Conservation (phyloP, 2,113 vertebrate species). For the Tragulus kanchil region DNA sequence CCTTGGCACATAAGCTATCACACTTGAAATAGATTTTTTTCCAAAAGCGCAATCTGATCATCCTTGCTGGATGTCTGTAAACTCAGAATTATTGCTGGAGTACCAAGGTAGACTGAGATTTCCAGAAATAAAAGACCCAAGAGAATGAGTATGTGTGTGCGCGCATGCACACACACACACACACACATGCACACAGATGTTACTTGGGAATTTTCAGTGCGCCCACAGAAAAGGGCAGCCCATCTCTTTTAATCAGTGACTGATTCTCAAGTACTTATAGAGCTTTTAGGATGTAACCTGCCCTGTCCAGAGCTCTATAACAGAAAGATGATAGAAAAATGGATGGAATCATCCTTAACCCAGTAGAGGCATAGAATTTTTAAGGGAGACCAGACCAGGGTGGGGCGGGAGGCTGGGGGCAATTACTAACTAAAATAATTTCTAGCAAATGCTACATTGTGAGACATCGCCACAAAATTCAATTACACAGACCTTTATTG, state of each 20-base stretch:
- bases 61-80: conserved; percentile 86
- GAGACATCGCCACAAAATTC: neutral
- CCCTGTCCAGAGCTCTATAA: neutral
- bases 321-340: neutral
- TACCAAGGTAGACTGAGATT: conserved; percentile 71
- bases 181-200: neutral
- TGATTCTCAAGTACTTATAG: neutral
- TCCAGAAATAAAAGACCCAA: conserved; percentile 66
- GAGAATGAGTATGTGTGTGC: neutral
- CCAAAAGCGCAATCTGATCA: conserved; percentile 83
- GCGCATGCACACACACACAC: accelerated
- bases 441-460: neutral
- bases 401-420: neutral
- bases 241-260: neutral
- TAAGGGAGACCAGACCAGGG: neutral
- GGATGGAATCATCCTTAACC: neutral
- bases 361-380: neutral
- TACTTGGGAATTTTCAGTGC: neutral
- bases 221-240: neutral
- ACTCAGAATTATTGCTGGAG: conserved; percentile 81
- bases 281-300: neutral
- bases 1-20: conserved; percentile 85
- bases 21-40: conserved; percentile 86
- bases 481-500: neutral
- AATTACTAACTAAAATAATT: neutral